Evolutionary conservation across 2,888 invertebrate species (phyloP), one percentile per base, ranked within the genome.

Genomic region (Alloscopus bannaensis): DNA sequence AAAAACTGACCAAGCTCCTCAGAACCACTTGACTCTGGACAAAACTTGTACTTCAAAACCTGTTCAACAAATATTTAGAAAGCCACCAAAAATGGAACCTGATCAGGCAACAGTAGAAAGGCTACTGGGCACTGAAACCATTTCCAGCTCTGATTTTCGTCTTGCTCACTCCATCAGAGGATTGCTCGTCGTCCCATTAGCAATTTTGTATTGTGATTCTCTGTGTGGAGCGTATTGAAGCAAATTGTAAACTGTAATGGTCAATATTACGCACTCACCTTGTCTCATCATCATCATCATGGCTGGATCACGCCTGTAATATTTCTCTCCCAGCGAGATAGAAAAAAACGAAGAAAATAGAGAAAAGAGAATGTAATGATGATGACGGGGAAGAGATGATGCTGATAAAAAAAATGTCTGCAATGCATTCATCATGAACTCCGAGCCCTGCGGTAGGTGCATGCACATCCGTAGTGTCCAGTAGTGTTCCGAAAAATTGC

Each of bases 111-210:
- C 40, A 69, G 69, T 62, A 47, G 64, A 69, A 69, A 62, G 62
- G 68, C 69, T 77, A 77, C 77, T 77, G 77, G 77, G 64, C 69
- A 77, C 64, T 64, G 50, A 55, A 69, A 29, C 47, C 24, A 52
- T 45, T 69, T 69, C 77, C 69, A 77, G 77, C 62, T 55, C 64
- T 62, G 29, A 55, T 77, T 64, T 77, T 40, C 28, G n/a, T 52
- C 66, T 22, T 60, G 29, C 36, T 68, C 50, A 13, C 55, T 73
- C 45, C 45, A 26, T 50, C 45, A 47, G 18, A 47, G 18, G n/a
- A 6, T 47, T 13, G 3, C 47, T n/a, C 11, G 47, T n/a, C n/a
- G 47, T 3, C 18, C 47, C 47, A 47, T 47, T 76, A 68, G 18
- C 60, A 20, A 50, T 28, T 40, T 28, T 45, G 29, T 28, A 59